Conservation (phyloP, 1,140 invertebrate genomes). For the Coenobita brevimanus region DNA sequence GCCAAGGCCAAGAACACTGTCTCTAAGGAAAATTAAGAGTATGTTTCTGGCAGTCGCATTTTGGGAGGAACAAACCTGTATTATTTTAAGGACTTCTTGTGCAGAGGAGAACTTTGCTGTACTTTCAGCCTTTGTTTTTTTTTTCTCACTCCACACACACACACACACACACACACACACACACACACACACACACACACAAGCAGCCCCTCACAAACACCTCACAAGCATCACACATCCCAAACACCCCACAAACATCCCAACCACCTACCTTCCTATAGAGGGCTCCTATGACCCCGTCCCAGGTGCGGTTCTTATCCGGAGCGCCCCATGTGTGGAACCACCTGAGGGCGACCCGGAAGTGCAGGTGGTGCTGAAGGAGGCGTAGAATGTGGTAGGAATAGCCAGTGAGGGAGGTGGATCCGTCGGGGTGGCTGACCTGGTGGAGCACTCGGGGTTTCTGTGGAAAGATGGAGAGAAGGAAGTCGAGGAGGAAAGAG, state of each 20-base stretch:
- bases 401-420: not conserved
- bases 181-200: not conserved
- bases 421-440: not conserved
- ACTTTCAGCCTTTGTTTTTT: too few species aligned
- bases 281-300: conserved; percentile 13
- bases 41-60: too few species aligned
- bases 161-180: not conserved
- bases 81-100: too few species aligned
- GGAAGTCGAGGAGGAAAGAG: too few species aligned
- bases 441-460: not conserved
- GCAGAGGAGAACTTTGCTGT: not conserved
- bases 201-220: not conserved
- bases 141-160: too few species aligned
- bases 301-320: not conserved
- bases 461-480: not conserved
- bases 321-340: not conserved
- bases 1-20: too few species aligned
- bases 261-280: not conserved
- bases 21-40: too few species aligned
- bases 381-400: not conserved
- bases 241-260: too few species aligned
- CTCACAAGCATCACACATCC: too few species aligned
- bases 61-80: too few species aligned
- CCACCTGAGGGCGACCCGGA: not conserved
- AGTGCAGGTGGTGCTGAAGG: not conserved